Evolutionary conservation across 2,113 vertebrate species (phyloP).

Genomic region (Jacana jacana): DNA sequence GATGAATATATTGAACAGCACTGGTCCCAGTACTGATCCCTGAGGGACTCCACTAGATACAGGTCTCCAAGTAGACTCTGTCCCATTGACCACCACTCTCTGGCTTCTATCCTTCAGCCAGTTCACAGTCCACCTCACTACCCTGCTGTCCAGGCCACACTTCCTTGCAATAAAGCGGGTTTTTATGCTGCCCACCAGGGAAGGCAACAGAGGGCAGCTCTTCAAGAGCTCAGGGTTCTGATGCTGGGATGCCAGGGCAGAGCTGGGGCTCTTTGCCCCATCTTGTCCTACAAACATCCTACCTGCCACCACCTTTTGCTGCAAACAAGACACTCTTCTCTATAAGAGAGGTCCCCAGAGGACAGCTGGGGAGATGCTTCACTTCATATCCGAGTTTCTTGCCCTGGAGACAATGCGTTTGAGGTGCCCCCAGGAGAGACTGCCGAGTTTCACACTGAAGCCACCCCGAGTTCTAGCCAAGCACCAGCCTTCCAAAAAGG

Average conservation of each 20-base stretch:
- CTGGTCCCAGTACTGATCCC: too few species aligned
- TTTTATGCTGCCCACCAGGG: background rate
- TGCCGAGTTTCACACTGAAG: background rate
- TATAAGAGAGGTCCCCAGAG: background rate
- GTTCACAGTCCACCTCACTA: too few species aligned
- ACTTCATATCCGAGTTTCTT: background rate
- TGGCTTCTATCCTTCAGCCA: too few species aligned
- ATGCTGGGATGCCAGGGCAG: background rate
- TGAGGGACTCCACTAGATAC: too few species aligned
- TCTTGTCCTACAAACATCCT: background rate
- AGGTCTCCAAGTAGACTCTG: too few species aligned
- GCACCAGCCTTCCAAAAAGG: accelerated
- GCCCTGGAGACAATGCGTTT: accelerated
- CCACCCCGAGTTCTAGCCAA: background rate
- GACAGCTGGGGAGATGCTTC: background rate
- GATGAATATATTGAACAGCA: too few species aligned
- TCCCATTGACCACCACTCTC: too few species aligned
- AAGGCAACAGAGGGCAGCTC: background rate
- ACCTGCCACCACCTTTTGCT: background rate
- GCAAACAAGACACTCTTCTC: background rate
- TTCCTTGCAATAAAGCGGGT: background rate
- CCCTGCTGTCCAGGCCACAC: too few species aligned
- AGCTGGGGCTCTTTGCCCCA: background rate
- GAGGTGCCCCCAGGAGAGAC: background rate
- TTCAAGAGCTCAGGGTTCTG: background rate